Evolutionary conservation across 2,888 invertebrate species (phyloP).

Genomic region (Epirrhoe tristata): DNA sequence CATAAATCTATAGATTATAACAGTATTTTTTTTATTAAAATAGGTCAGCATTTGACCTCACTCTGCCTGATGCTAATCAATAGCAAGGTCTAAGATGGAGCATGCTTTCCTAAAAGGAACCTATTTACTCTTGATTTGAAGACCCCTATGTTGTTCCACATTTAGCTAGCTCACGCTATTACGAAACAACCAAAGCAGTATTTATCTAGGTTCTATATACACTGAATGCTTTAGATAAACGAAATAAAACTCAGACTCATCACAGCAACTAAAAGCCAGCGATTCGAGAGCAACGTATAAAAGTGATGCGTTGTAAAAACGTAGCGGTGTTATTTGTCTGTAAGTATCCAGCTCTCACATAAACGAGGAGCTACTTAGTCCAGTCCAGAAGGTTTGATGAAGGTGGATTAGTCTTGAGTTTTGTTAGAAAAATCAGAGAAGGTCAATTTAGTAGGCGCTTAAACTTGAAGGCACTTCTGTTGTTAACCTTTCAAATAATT

Average conservation of each 20-base stretch:
- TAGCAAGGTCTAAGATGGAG: no score
- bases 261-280: slow-evolving; percentile 32
- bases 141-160: no score
- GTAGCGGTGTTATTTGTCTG: slow-evolving; percentile 49
- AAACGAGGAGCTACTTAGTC: slow-evolving; percentile 53
- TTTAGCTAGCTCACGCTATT: neutral
- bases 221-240: slow-evolving; percentile 9
- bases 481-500: no score
- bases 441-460: neutral
- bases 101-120: no score
- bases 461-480: no score
- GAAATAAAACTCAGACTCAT: slow-evolving; percentile 26
- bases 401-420: slow-evolving; percentile 10
- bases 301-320: slow-evolving; percentile 51
- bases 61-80: no score
- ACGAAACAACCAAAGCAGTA: neutral
- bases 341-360: slow-evolving; percentile 55
- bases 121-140: no score
- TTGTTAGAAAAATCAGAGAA: neutral
- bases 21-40: no score
- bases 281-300: slow-evolving; percentile 30
- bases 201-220: neutral
- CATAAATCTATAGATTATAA: no score
- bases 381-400: slow-evolving; percentile 8
- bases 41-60: no score